Evolutionary conservation across 2,113 vertebrate species (phyloP).

Genomic region (Nesogale talazaci): DNA sequence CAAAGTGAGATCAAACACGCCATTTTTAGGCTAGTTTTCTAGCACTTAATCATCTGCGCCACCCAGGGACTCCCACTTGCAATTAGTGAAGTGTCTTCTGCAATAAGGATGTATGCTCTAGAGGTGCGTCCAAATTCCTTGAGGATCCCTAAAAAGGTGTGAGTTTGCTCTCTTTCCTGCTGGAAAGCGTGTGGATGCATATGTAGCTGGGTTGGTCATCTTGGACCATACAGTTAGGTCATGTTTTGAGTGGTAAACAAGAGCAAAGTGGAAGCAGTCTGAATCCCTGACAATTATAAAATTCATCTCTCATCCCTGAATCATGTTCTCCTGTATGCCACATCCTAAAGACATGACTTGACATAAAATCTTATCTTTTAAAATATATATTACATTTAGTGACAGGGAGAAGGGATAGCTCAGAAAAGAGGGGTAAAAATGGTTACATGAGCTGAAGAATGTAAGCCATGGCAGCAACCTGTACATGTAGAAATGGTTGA

Average conservation of each 20-base stretch:
- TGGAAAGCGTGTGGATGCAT: too few relatives aligned
- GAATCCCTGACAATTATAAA: background rate
- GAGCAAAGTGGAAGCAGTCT: background rate
- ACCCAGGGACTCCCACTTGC: background rate
- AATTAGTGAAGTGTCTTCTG: background rate
- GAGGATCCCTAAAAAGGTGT: background rate
- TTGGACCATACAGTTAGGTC: background rate
- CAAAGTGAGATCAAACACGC: background rate
- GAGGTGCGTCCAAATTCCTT: background rate
- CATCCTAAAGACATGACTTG: background rate
- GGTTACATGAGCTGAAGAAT: background rate
- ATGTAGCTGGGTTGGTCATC: fast-evolving
- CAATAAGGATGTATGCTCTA: background rate
- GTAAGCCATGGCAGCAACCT: background rate
- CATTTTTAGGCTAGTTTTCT: background rate
- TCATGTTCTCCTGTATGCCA: background rate
- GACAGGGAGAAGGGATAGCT: background rate
- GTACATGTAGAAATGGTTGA: background rate
- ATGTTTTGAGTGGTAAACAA: too few relatives aligned
- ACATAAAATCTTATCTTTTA: background rate
- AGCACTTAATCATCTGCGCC: background rate
- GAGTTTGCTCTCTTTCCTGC: background rate
- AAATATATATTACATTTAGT: background rate
- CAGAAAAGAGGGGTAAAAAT: background rate
- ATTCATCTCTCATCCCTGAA: fast-evolving